Evolutionary conservation across 2,113 vertebrate species (phyloP).

Genomic region (Crotalus horridus): DNA sequence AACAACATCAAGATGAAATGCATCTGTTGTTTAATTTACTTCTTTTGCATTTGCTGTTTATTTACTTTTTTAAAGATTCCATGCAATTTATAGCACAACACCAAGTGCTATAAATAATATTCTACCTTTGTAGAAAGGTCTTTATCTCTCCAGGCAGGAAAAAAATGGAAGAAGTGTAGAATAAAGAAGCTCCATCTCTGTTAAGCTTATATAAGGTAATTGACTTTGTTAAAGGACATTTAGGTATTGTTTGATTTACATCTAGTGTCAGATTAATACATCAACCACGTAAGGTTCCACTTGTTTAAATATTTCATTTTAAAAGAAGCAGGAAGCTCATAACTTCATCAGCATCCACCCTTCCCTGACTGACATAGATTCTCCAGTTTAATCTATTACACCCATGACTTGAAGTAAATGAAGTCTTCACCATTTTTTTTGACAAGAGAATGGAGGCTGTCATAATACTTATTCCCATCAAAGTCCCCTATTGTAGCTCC

Average conservation of each 20-base stretch:
- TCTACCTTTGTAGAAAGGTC: constrained; percentile 42
- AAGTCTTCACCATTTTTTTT: constrained; percentile 41
- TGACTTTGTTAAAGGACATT: constrained; percentile 72
- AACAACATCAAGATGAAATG: constrained; percentile 48
- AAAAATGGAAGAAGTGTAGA: constrained; percentile 36
- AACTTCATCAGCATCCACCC: constrained; percentile 53
- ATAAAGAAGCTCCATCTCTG: constrained; percentile 46
- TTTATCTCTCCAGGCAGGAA: constrained; percentile 36
- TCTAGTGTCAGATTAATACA: constrained; percentile 59
- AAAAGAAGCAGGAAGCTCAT: constrained; percentile 57
- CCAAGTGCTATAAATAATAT: constrained; percentile 56
- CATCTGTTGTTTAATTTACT: constrained; percentile 49
- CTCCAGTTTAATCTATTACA: constrained; percentile 39
- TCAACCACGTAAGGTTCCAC: constrained; percentile 48
- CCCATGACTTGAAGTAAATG: constrained; percentile 40
- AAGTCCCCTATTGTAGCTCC: constrained; percentile 19
- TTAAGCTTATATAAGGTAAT: constrained; percentile 56
- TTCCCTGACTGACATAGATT: constrained; percentile 53
- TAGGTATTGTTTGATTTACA: constrained; percentile 61
- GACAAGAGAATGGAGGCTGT: constrained; percentile 23
- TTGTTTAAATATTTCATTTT: constrained; percentile 69
- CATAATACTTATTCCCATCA: constrained; percentile 36
- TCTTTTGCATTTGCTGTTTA: constrained; percentile 46
- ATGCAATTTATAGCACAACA: constrained; percentile 52
- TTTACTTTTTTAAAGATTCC: constrained; percentile 39